Base-by-base conservation (phyloP, 2,888 invertebrate genomes). In the Cybosia mesomella region DNA sequence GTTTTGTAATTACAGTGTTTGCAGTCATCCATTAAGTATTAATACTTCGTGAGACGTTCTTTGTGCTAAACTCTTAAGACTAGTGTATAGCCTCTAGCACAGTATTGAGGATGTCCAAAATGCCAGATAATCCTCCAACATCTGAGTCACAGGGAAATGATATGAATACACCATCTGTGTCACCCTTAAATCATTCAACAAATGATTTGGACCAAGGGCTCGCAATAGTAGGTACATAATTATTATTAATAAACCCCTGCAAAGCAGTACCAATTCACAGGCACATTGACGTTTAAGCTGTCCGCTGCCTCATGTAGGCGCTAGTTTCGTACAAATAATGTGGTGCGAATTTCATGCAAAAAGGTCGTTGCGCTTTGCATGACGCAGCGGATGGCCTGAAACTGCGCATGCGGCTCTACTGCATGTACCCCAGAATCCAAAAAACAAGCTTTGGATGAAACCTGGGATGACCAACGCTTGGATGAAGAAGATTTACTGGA, bases 121-220 rank as follows among this genome's bases (percentile, higher is more conserved):
- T 4, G 13, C 55, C 22, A 11, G 13, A 15, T 13, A 22, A 1
- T 5, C 22, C 13, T 11, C 11, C 24, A 22, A 13, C 55, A 24
- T n/a, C 24, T 11, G 43, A 60, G 22, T n/a, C 49, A n/a, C 13
- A 28, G 10, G n/a, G 3, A 28, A 49, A 36, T 36, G n/a, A 22
- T 15, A 32, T 18, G 34, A 36, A 21, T 13, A 39, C 22, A 2
- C 13, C 22, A 22, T 36, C 59, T 18, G 36, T 13, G 13, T 36
- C 36, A 36, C 36, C 13, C 11, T 11, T 2, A 28, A 36, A 57
- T 36, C 28, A 58, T 21, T 39, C 57, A 7, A 0, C 21, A 22
- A 18, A 36, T 10, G 63, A 54, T 55, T 22, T 63, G 9, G 63
- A 63, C 9, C 36, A 22, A 18, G 63, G 63, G 21, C 63, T 63